These are phyloP conservation scores for Chrysochloris asiatica DNA, from an alignment of 2,113 vertebrate species.

Conservation along the genomic window DNA sequence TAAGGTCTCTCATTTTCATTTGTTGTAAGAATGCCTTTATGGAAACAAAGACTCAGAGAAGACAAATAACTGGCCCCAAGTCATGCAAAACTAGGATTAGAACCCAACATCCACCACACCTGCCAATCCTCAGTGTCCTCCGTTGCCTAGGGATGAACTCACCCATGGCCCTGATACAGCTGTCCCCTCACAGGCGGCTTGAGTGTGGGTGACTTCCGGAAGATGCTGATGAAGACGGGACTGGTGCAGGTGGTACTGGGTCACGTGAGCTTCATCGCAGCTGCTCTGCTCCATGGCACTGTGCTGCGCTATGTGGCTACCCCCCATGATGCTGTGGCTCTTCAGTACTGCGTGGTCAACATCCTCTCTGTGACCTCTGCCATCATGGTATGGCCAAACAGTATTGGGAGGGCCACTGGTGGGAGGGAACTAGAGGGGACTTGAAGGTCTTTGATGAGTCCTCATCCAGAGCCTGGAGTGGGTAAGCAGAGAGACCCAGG, in stretches of 20 bases:
- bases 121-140: neutral
- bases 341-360: slow-evolving; percentile 90
- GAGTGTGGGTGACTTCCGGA: slow-evolving; percentile 76
- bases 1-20: neutral
- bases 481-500: neutral
- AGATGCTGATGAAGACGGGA: slow-evolving; percentile 92
- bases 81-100: neutral
- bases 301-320: slow-evolving; percentile 89
- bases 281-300: slow-evolving; percentile 89
- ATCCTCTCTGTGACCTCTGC: slow-evolving; percentile 85
- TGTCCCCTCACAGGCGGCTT: slow-evolving; percentile 75
- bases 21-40: slow-evolving; percentile 1
- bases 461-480: neutral
- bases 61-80: neutral
- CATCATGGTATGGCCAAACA: slow-evolving; percentile 85
- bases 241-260: slow-evolving; percentile 91
- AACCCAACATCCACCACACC: neutral
- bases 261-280: slow-evolving; percentile 92
- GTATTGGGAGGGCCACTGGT: neutral
- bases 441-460: neutral
- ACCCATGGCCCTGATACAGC: neutral
- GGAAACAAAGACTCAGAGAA: neutral
- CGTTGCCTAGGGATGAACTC: neutral
- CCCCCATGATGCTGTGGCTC: slow-evolving; percentile 79
- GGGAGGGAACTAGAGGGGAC: neutral